These are phyloP conservation scores for Drosophila leontia DNA, from an alignment of 1,140 invertebrate genomes.

Conservation along the genomic window DNA sequence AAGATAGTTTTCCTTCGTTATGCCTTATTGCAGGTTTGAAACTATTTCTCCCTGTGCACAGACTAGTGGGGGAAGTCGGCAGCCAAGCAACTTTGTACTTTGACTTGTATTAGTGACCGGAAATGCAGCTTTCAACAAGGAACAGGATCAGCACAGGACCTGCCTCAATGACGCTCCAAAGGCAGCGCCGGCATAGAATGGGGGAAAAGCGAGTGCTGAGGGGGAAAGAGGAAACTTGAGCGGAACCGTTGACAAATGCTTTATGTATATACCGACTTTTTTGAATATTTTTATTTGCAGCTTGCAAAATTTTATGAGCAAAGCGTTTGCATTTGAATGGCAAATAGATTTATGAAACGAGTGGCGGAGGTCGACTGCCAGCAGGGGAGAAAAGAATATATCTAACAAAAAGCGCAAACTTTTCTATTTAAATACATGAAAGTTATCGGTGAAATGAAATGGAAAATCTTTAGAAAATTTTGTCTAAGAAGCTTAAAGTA, in stretches of 20 bases:
- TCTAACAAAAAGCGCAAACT: constrained; percentile 54
- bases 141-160: constrained; percentile 57
- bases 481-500: not conserved
- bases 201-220: not conserved
- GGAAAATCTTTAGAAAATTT: constrained; percentile 22
- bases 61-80: constrained; percentile 44
- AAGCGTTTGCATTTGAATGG: constrained; percentile 74
- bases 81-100: constrained; percentile 75
- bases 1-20: not conserved
- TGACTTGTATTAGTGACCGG: constrained; percentile 83
- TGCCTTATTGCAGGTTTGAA: not conserved
- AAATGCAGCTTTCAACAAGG: constrained; percentile 72
- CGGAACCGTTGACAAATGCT: constrained; percentile 71
- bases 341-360: constrained; percentile 63
- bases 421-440: constrained; percentile 56
- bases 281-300: constrained; percentile 72
- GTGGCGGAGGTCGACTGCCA: constrained; percentile 19
- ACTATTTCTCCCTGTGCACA: constrained; percentile 3
- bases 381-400: not conserved
- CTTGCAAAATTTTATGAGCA: constrained; percentile 60
- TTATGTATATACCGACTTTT: constrained; percentile 59
- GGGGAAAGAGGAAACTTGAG: constrained; percentile 4
- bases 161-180: constrained; percentile 75
- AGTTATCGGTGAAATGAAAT: constrained; percentile 12
- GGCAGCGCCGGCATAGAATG: constrained; percentile 21